These are phyloP conservation scores for Hydractinia symbiolongicarpus DNA, from an alignment of 30 jellyfish, hydroid and myxozoan genomes.

Conservation along the genomic window DNA sequence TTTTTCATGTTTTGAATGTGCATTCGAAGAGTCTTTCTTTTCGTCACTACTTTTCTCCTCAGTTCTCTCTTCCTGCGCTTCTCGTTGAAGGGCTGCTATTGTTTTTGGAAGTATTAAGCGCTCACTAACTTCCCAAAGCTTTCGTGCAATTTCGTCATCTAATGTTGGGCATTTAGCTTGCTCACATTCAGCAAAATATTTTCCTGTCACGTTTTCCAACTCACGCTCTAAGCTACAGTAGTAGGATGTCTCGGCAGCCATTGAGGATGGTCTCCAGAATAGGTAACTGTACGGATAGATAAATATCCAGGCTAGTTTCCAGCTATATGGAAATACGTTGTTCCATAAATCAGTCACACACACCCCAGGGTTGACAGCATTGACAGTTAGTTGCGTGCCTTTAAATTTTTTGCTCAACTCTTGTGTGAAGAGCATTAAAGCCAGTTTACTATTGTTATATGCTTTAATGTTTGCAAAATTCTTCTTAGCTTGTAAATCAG, in stretches of 20 bases:
- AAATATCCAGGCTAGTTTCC: constrained; percentile 16
- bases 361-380: constrained; percentile 38
- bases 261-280: constrained; percentile 27
- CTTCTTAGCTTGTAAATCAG: constrained; percentile 19
- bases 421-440: constrained; percentile 25
- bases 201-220: constrained; percentile 29
- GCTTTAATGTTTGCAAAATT: constrained; percentile 2
- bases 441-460: constrained; percentile 20
- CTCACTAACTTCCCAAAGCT: constrained; percentile 37
- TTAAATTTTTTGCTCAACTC: constrained; percentile 3
- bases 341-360: constrained; percentile 17
- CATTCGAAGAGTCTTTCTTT: neutral
- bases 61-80: neutral
- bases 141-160: constrained; percentile 18
- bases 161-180: constrained; percentile 1
- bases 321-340: constrained; percentile 30
- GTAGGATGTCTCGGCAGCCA: constrained; percentile 31
- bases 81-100: neutral
- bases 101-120: constrained; percentile 11
- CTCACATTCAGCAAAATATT: constrained; percentile 22
- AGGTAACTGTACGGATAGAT: constrained; percentile 13
- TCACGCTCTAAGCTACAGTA: constrained; percentile 20
- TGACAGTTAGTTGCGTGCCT: constrained; percentile 11
- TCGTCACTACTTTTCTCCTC: neutral
- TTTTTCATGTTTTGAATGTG: neutral